These are phyloP conservation scores for Microcebus ravelobensis DNA, from an alignment of 2,113 vertebrate genomes.

Conservation along the genomic window DNA sequence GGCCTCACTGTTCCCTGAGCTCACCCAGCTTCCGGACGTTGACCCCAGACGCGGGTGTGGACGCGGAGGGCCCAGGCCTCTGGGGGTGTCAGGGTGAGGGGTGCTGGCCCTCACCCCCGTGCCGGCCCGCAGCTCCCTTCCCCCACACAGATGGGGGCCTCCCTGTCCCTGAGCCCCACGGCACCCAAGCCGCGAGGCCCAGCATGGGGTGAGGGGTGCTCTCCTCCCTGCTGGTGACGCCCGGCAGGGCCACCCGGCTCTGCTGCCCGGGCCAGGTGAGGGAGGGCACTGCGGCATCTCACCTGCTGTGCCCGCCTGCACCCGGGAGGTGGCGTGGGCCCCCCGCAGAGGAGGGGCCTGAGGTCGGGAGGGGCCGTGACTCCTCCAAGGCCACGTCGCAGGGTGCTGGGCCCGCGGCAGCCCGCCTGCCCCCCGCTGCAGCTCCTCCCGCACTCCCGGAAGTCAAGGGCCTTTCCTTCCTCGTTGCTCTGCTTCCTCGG, in stretches of 20 bases:
- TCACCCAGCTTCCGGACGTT: neutral
- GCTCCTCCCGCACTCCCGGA: neutral
- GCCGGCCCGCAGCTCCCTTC: neutral
- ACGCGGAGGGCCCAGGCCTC: neutral
- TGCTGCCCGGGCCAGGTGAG: neutral
- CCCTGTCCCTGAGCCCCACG: neutral
- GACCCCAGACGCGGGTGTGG: neutral
- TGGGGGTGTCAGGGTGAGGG: neutral
- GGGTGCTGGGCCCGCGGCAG: no score
- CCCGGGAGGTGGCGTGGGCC: no score
- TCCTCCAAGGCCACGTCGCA: neutral
- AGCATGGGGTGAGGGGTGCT: no score
- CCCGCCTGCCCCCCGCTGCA: neutral
- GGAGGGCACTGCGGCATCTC: no score
- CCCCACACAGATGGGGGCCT: neutral
- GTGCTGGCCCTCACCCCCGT: accelerated
- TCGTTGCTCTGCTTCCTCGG: neutral
- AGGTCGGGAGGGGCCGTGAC: neutral
- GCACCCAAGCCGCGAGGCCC: neutral
- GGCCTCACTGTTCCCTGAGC: neutral
- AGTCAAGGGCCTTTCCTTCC: neutral
- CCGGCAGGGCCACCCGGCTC: accelerated
- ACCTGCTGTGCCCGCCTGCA: no score
- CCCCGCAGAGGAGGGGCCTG: neutral
- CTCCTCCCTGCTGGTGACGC: accelerated